Conservation (phyloP, 2,113 vertebrate genomes). For the Melospiza georgiana region DNA sequence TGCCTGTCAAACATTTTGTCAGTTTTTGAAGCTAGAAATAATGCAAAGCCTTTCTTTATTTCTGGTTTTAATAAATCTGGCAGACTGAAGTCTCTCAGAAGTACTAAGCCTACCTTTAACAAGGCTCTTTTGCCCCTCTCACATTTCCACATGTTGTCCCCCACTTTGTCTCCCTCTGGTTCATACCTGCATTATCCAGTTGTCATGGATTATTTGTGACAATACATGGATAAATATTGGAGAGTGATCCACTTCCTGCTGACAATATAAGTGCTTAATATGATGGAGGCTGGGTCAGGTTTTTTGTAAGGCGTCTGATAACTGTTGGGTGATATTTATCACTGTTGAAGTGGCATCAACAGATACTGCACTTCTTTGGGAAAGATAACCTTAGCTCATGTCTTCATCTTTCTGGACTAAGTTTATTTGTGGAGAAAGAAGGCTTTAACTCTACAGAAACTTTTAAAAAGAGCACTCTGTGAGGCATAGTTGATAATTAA, state of each 20-base stretch:
- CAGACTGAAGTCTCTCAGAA: background rate
- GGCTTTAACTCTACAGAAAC: background rate
- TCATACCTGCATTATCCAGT: background rate
- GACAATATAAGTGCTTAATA: background rate
- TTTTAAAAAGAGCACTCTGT: background rate
- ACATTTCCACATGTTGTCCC: background rate
- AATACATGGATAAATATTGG: background rate
- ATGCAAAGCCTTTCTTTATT: background rate
- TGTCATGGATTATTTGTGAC: background rate
- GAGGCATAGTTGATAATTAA: slow-evolving; percentile 42
- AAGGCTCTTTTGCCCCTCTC: background rate
- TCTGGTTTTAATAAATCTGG: background rate
- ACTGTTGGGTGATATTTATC: background rate
- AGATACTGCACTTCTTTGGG: background rate
- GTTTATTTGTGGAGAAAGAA: background rate
- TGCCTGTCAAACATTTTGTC: background rate
- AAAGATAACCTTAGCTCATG: background rate
- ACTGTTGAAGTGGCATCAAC: background rate
- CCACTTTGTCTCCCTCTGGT: background rate
- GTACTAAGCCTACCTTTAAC: background rate
- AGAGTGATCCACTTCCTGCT: background rate
- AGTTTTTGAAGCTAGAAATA: background rate
- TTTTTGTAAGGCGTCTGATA: background rate
- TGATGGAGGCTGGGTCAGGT: background rate
- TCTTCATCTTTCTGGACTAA: background rate